Percentiles rank a stretch among this genome's conserved stretches.
Evolutionary conservation across 1,140 invertebrate species (phyloP).

Genomic region (Reticulitermes speratus): DNA sequence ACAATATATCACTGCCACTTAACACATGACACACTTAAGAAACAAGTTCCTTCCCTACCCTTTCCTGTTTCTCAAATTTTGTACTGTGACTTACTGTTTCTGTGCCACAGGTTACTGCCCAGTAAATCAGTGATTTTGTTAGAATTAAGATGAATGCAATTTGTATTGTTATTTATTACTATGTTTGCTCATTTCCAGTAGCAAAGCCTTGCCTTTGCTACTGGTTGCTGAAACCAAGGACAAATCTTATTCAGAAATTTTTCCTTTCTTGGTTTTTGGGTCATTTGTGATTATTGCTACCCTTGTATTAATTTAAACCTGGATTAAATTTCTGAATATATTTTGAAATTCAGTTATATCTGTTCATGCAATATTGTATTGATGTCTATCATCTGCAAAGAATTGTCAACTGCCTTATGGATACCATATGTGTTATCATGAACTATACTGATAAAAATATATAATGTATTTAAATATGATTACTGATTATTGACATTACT

Average conservation of each 20-base stretch:
- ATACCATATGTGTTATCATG: background rate
- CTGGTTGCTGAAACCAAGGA: background rate
- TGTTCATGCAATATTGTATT: constrained; percentile 13
- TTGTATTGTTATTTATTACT: background rate
- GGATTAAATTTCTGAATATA: constrained; percentile 2
- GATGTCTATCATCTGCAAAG: background rate
- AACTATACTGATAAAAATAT: background rate
- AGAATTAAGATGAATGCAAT: background rate
- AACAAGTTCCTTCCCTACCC: background rate
- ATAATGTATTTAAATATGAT: constrained; percentile 5
- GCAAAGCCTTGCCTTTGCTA: background rate
- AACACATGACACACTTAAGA: background rate
- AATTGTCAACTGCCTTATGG: constrained; percentile 3
- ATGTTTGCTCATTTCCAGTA: constrained; percentile 15
- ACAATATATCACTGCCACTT: constrained; percentile 14
- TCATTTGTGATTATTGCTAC: background rate
- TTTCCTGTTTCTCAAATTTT: background rate
- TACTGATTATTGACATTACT: background rate
- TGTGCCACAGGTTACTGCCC: background rate
- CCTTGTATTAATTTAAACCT: background rate
- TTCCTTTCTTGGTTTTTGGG: background rate
- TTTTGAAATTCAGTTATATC: background rate
- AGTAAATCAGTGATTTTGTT: background rate
- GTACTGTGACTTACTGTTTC: background rate
- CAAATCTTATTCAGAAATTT: background rate